These are phyloP conservation scores for Trissolcus japonicus DNA, from an alignment of 2,888 invertebrate genomes.

Conservation along the genomic window DNA sequence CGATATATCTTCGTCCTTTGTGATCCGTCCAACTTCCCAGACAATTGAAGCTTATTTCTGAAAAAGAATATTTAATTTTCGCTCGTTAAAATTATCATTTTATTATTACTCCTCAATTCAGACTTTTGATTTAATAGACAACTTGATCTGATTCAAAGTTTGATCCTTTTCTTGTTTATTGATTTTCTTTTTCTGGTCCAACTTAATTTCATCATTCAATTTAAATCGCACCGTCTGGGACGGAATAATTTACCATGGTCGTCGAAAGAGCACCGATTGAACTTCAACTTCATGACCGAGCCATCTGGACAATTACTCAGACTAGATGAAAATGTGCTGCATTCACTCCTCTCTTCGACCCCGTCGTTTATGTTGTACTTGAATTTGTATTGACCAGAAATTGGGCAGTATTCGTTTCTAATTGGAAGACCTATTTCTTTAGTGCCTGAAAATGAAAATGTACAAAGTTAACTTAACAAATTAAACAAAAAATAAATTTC, in stretches of 20 bases:
- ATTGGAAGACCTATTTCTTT: slow-evolving; percentile 77
- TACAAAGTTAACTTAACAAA: neutral
- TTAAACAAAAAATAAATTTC: no score
- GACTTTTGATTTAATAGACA: no score
- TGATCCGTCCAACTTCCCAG: slow-evolving; percentile 81
- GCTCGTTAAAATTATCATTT: no score
- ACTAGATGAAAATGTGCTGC: slow-evolving; percentile 78
- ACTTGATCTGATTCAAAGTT: no score
- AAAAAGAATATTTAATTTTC: no score
- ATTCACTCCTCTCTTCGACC: slow-evolving; percentile 77
- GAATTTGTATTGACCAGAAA: slow-evolving; percentile 80
- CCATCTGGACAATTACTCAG: slow-evolving; percentile 81
- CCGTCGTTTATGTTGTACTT: slow-evolving; percentile 78
- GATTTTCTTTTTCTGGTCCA: no score
- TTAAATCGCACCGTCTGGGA: no score
- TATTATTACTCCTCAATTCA: no score
- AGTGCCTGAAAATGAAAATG: slow-evolving; percentile 74
- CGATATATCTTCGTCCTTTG: slow-evolving; percentile 79
- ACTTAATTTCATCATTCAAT: no score
- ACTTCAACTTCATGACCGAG: slow-evolving; percentile 79
- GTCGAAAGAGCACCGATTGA: slow-evolving; percentile 79
- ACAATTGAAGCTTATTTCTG: slow-evolving; percentile 81
- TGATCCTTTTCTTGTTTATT: no score
- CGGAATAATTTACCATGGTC: slow-evolving; percentile 77
- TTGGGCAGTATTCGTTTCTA: slow-evolving; percentile 81